These are phyloP conservation scores for Drosophila meridiana DNA, from an alignment of 2,888 invertebrate species.

Conservation along the genomic window DNA sequence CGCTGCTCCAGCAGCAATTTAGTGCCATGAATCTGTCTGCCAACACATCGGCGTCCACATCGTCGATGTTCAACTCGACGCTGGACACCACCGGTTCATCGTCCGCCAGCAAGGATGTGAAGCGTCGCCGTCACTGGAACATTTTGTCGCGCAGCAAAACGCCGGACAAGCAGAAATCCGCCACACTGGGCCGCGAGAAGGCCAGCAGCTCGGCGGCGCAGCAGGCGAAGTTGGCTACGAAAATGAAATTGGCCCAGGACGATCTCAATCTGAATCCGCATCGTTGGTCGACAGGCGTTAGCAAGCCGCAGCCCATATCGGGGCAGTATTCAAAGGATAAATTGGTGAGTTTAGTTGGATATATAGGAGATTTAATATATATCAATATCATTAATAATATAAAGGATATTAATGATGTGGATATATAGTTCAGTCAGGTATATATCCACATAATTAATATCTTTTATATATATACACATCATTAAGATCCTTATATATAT, in stretches of 20 bases:
- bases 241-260: slow-evolving; percentile 82
- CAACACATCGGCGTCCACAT: slow-evolving; percentile 69
- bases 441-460: no score
- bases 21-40: slow-evolving; percentile 82
- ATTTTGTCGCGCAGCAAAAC: slow-evolving; percentile 89
- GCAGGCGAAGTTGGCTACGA: slow-evolving; percentile 77
- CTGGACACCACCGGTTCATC: slow-evolving; percentile 80
- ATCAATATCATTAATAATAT: no score
- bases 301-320: slow-evolving; percentile 89
- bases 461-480: not conserved
- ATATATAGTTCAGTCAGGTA: no score
- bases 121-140: slow-evolving; percentile 89
- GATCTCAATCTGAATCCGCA: slow-evolving; percentile 86
- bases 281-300: slow-evolving; percentile 90
- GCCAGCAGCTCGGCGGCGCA: slow-evolving; percentile 72
- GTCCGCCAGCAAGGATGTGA: slow-evolving; percentile 86
- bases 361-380: no score
- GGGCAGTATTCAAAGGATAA: slow-evolving; percentile 92
- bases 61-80: slow-evolving; percentile 84
- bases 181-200: slow-evolving; percentile 89
- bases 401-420: no score
- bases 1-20: slow-evolving; percentile 79
- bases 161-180: slow-evolving; percentile 87
- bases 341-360: slow-evolving; percentile 86
- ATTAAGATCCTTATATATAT: not conserved